Evolutionary conservation across 1,140 invertebrate species (phyloP).

Genomic region (Papilio aristodemus): DNA sequence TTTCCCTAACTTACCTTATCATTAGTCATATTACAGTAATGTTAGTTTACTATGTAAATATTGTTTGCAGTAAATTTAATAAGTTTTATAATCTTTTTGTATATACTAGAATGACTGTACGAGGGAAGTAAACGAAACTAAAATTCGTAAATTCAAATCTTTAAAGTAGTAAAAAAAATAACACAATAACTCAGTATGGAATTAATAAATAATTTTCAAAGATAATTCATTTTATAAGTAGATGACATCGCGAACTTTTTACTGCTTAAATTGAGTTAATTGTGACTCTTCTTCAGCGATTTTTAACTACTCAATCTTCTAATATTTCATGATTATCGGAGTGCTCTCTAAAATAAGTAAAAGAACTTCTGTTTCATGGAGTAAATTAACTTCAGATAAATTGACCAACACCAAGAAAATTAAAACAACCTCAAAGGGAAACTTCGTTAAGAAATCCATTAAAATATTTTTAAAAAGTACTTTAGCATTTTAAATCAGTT

Average conservation of each 20-base stretch:
- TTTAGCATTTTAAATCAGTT: conserved; percentile 5
- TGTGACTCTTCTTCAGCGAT: no score
- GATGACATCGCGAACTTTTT: no score
- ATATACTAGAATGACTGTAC: background rate
- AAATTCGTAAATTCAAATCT: no score
- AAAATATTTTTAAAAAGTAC: background rate
- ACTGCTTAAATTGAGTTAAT: no score
- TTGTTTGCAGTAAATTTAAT: background rate
- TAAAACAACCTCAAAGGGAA: conserved; percentile 9
- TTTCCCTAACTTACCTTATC: background rate
- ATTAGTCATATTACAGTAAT: background rate
- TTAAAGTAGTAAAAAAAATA: no score
- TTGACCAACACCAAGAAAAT: conserved; percentile 10
- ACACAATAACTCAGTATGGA: no score
- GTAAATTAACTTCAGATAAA: background rate
- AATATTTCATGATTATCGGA: background rate
- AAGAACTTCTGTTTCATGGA: background rate
- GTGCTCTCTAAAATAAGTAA: background rate
- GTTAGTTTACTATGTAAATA: background rate
- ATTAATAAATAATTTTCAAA: no score
- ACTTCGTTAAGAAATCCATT: conserved; percentile 10
- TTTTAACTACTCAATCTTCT: no score
- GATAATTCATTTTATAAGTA: no score
- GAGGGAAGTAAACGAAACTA: no score
- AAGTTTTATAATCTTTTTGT: background rate